These are phyloP conservation scores for Lophotis ruficrista DNA, from an alignment of 2,113 vertebrate species.

Conservation along the genomic window DNA sequence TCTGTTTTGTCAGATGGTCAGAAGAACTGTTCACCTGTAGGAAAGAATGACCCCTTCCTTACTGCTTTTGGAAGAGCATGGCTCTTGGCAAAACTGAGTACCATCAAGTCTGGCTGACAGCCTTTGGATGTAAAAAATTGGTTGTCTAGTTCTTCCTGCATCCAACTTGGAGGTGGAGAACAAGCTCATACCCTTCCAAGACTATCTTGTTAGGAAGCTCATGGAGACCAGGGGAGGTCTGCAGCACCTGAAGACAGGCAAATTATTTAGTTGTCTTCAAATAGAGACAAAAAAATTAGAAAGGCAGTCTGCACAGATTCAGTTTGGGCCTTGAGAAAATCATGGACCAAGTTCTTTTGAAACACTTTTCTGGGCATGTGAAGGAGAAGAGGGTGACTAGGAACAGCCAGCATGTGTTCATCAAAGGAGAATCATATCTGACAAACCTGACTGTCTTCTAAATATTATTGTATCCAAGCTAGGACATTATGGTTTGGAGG, in stretches of 20 bases:
- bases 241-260: background rate
- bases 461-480: background rate
- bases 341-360: background rate
- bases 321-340: background rate
- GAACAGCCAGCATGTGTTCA: background rate
- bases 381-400: background rate
- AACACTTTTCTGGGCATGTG: background rate
- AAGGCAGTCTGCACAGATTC: background rate
- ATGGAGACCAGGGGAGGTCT: background rate
- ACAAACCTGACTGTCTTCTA: background rate
- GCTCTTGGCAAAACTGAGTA: background rate
- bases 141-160: background rate
- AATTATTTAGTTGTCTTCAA: rapidly evolving
- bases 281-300: background rate
- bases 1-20: background rate
- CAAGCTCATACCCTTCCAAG: background rate
- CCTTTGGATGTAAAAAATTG: background rate
- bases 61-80: background rate
- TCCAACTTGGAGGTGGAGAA: background rate
- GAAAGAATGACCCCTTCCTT: background rate
- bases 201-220: background rate
- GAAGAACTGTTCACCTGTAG: background rate
- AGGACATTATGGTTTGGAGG: background rate
- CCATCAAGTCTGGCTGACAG: background rate
- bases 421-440: background rate